These are phyloP conservation scores for Leptonema lineaticorne DNA, from an alignment of 1,140 invertebrate species.

Conservation along the genomic window DNA sequence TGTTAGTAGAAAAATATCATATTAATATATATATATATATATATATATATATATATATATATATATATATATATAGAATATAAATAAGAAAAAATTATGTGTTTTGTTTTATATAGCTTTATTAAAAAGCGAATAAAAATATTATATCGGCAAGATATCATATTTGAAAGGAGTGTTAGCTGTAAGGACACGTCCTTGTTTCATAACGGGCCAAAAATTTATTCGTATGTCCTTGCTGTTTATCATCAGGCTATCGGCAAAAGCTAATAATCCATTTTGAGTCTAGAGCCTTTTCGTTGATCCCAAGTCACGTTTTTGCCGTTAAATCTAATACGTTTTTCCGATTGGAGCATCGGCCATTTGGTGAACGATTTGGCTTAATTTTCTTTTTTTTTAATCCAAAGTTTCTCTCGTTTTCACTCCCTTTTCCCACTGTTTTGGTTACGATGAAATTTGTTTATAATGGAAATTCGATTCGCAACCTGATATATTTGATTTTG, in stretches of 20 bases:
- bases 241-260: slow-evolving; percentile 6
- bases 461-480: slow-evolving; percentile 10
- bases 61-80: too few species aligned
- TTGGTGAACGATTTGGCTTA: not conserved
- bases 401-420: not conserved
- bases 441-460: not conserved
- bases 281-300: slow-evolving; percentile 7
- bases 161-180: too few species aligned
- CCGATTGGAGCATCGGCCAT: slow-evolving; percentile 4
- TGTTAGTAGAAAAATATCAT: too few species aligned
- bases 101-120: too few species aligned
- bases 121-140: too few species aligned
- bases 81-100: too few species aligned
- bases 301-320: slow-evolving; percentile 23
- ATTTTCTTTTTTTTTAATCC: not conserved
- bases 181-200: not conserved
- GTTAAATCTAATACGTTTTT: slow-evolving; percentile 24
- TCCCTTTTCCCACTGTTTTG: not conserved
- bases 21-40: too few species aligned
- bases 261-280: slow-evolving; percentile 10
- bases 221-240: slow-evolving; percentile 6
- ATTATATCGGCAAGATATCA: too few species aligned
- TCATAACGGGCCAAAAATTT: slow-evolving; percentile 1
- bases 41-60: too few species aligned
- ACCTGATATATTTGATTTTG: too few species aligned